Evolutionary conservation across 2,888 invertebrate genomes (phyloP), one percentile per base, ranked within the genome.

Genomic region (Anorthoa munda): DNA sequence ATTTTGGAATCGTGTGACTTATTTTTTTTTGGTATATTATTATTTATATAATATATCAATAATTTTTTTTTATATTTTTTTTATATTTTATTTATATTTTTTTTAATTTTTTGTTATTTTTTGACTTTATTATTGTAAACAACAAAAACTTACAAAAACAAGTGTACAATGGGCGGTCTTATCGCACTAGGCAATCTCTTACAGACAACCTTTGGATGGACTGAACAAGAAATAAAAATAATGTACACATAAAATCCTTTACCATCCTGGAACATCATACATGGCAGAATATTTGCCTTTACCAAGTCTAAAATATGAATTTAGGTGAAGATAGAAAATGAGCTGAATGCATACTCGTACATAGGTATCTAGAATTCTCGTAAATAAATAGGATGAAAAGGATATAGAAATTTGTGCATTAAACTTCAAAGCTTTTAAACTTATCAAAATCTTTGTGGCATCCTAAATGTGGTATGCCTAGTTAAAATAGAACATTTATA

Each of bases 291-390:
- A 66, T 65, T 75, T 66, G 75, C 66, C 50, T 50, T 48, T 39
- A 60, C 23, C 5, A 13, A 46, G n/a, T 56, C 18, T 61, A 21
- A 58, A 75, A 66, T 75, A 65, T 45, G 23, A 55, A 61, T 68
- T 45, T 68, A 70, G 50, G 21, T 3, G 23, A 31, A 51, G 15
- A 61, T 45, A 55, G 60, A 76, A 75, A 75, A 76, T 61, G 50
- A 45, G 55, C 55, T 61, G 50, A 53, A 50, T 58, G 56, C 31
- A 46, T 55, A 15, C n/a, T n/a, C 48, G 60, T n/a, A n/a, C 39
- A 17, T 12, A 39, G 2, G 31, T 75, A 73, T 15, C n/a, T 53
- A 11, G 11, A 75, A n/a, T 31, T 15, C 31, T 56, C 46, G 17
- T n/a, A 74, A 75, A 63, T 72, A 50, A 56, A 21, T 73, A 50